phyloP scores from a whole-genome alignment of 2,888 invertebrate species.

The Brenthis ino region DNA sequence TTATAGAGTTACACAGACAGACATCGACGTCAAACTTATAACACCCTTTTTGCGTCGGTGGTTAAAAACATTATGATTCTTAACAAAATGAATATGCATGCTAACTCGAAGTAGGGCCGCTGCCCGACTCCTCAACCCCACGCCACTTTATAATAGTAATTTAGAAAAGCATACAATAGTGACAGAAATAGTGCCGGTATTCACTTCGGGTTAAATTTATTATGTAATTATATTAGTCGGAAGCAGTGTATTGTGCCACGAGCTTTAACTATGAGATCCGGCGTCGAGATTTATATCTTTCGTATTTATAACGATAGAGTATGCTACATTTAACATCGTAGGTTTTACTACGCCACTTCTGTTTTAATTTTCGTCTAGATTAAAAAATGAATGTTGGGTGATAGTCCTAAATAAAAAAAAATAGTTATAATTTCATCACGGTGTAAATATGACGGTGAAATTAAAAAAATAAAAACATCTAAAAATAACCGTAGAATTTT shows the following conservation, averaged over 20 bases:
- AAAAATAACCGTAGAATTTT: too few relatives aligned
- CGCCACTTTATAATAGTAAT: background rate
- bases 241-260: conserved; percentile 18
- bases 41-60: too few relatives aligned
- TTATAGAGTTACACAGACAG: too few relatives aligned
- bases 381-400: too few relatives aligned
- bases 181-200: conserved; percentile 43
- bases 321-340: background rate
- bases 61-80: too few relatives aligned
- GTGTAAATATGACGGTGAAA: too few relatives aligned
- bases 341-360: background rate
- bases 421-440: too few relatives aligned
- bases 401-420: too few relatives aligned
- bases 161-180: conserved; percentile 17
- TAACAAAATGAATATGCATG: too few relatives aligned
- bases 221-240: conserved; percentile 54
- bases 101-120: background rate
- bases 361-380: too few relatives aligned
- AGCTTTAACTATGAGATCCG: conserved; percentile 3
- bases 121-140: background rate
- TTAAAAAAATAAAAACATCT: too few relatives aligned
- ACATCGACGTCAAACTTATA: too few relatives aligned
- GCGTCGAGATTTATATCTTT: conserved; percentile 3
- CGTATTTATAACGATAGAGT: background rate
- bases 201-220: conserved; percentile 56